Base-by-base conservation (phyloP, 2,888 invertebrate species). In the Agrilus cyanescens region DNA sequence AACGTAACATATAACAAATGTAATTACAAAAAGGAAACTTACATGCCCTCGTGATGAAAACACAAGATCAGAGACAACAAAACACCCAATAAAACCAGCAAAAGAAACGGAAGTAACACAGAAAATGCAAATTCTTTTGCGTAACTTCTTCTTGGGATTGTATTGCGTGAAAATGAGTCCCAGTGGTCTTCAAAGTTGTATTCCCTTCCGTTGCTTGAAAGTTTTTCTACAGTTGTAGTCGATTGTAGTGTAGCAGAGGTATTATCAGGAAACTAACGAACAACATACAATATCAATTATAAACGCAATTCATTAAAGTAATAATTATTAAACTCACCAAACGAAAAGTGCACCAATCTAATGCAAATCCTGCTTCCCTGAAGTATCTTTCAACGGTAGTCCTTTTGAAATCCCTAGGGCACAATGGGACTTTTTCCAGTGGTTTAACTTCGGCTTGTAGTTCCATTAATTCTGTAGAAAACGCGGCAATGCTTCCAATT, bases 321-420 rank as follows among this genome's bases (percentile, higher is more conserved):
- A 33, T n/a, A n/a, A n/a, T n/a, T n/a, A n/a, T 38, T 35, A 42
- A 32, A 56, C 73, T 67, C 59, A 88, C 85, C 73, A 91, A 69
- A 64, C 80, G 76, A 62, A 91, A 91, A 40, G 82, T 81, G 57
- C 91, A 93, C 91, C 91, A 93, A 62, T 93, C 91, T 12, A 91
- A 65, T 29, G 80, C 76, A 55, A 90, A 80, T 1, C 81, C 82
- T 7, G 80, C 80, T 46, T 82, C 80, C 48, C 88, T 73, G 62
- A 93, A 91, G 45, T 82, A 72, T 53, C 84, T 74, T 61, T 93
- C 90, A 0, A 87, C 86, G 0, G 86, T 84, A 0, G 89, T 90
- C 45, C 85, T 72, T 61, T 90, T 91, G 61, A 84, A 89, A 54
- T 84, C 80, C 16, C 82, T 64, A 0, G 88, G 88, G 57, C 91